These are phyloP conservation scores for Automeris io DNA, from an alignment of 2,888 invertebrate genomes.

Conservation along the genomic window DNA sequence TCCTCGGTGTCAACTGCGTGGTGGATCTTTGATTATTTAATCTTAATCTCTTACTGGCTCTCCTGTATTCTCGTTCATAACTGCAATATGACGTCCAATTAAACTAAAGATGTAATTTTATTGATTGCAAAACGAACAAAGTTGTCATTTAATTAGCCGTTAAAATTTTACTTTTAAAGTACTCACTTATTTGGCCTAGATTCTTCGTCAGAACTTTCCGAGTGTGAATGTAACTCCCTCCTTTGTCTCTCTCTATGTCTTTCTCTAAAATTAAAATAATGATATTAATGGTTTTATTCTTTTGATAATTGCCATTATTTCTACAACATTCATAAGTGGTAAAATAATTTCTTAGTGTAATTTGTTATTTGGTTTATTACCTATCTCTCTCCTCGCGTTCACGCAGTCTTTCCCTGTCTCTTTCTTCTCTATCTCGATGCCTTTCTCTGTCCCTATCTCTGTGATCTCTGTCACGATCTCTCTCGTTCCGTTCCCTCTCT, in stretches of 20 bases:
- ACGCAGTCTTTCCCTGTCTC: constrained; percentile 79
- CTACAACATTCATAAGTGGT: no score
- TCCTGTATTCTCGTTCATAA: constrained; percentile 71
- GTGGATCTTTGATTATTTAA: constrained; percentile 64
- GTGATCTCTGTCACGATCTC: constrained; percentile 77
- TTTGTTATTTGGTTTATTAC: constrained; percentile 31
- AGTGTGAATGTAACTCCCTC: constrained; percentile 66
- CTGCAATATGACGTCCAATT: constrained; percentile 33
- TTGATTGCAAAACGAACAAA: no score
- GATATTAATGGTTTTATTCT: background rate
- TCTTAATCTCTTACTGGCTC: constrained; percentile 77
- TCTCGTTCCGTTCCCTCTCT: constrained; percentile 68
- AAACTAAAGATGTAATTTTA: background rate
- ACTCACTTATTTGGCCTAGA: constrained; percentile 77
- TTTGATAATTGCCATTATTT: no score
- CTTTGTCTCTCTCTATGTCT: constrained; percentile 69
- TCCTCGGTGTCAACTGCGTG: constrained; percentile 74
- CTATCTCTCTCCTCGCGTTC: constrained; percentile 71
- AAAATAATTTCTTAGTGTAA: no score
- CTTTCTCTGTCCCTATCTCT: constrained; percentile 77
- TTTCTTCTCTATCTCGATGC: constrained; percentile 75
- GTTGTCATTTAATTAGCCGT: no score
- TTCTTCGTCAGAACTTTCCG: constrained; percentile 82
- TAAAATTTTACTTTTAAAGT: background rate
- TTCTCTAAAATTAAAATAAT: constrained; percentile 43